Evolutionary conservation across 2,797 vertebrate species (phyloP), one percentile per base, ranked within the genome.

Genomic region (Anguilla pacifica): DNA sequence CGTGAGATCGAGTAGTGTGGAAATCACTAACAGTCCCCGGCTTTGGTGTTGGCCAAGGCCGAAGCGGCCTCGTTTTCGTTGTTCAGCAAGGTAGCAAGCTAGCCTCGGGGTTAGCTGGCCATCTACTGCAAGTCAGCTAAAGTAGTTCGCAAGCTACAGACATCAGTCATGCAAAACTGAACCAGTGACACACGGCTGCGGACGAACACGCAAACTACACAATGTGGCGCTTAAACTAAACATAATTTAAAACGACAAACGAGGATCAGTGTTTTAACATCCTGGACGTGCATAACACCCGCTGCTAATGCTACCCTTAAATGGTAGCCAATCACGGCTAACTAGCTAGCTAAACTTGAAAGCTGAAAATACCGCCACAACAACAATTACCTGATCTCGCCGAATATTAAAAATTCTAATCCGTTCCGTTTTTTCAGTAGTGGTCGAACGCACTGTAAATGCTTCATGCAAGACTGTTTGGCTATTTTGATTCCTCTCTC

Each of bases 291-390:
- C 9, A n/a, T 83, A n/a, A 51, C 46, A 53, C n/a, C 74, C 13
- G 19, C 39, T 43, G 74, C 74, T 79, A 43, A 15, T 79, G 74
- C 74, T 19, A 43, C 3, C 72, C 72, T 39, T 15, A 6, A 17
- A 35, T 35, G 72, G 9, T 39, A 77, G 39, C 35, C 5, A 35
- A 43, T 79, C 74, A 77, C 4, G 22, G 39, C 4, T 43, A 43
- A 19, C 74, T 46, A 79, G 35, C 74, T 79, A 43, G 74, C 35
- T 46, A 19, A 43, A 43, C 74, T 79, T 79, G 35, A 79, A 43
- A 88, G 91, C 92, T 93, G 91, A 94, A 95, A 95, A 94, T 94
- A 90, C 92, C 95, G 94, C 95, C 93, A 94, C 94, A 93, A 91
- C 39, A 79, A 43, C 86, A 86, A 92, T 96, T 96, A 96, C 96